Percentiles rank a stretch among this genome's conserved stretches.
phyloP scores from a whole-genome alignment of 2,797 vertebrate species.

The Protonibea diacanthus region DNA sequence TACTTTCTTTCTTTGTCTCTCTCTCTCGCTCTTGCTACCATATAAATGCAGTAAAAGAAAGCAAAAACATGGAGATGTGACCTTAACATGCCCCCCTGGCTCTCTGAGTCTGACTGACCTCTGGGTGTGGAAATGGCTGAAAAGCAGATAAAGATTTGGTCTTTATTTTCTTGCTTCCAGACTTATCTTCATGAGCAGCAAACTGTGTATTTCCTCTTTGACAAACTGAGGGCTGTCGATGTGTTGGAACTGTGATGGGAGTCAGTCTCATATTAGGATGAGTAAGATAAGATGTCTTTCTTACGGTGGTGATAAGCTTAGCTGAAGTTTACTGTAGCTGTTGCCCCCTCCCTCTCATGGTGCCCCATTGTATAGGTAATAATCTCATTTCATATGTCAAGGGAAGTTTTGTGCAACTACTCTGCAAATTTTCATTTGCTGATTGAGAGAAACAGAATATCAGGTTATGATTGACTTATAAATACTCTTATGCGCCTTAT shows the following conservation, averaged over 20 bases:
- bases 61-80: not conserved
- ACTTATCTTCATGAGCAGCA: constrained; percentile 19
- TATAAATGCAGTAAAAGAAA: not conserved
- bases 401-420: not conserved
- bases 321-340: constrained; percentile 8
- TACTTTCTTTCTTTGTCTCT: not conserved
- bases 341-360: not conserved
- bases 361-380: not conserved
- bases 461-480: not conserved
- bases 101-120: constrained; percentile 22
- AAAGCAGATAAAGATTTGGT: constrained; percentile 9
- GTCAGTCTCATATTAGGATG: constrained; percentile 17
- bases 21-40: constrained; percentile 1
- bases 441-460: constrained; percentile 18
- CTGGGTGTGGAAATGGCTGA: constrained; percentile 8
- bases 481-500: not conserved
- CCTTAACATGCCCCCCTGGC: constrained; percentile 3
- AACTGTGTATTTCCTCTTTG: constrained; percentile 21
- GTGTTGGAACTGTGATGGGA: constrained; percentile 12
- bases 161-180: constrained; percentile 10
- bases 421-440: not conserved
- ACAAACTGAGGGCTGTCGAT: constrained; percentile 30
- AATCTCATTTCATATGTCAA: constrained; percentile 12
- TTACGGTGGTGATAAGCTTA: constrained; percentile 14
- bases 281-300: constrained; percentile 29